phyloP scores from a whole-genome alignment of 2,113 vertebrate species.

The Limanda limanda region DNA sequence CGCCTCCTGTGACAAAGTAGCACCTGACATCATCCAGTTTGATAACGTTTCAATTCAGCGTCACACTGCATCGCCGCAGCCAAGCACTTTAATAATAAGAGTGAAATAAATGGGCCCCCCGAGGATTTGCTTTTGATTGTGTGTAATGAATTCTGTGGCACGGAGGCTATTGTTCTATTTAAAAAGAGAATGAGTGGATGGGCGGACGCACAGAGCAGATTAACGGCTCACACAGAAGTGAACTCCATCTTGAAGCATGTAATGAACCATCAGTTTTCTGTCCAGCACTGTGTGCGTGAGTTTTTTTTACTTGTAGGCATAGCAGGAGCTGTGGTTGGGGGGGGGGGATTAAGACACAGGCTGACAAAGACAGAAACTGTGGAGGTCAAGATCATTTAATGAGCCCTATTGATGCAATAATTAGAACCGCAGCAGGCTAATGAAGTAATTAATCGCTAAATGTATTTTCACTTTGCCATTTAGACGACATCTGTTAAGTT shows the following conservation, averaged over 20 bases:
- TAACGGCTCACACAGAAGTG: conserved; percentile 76
- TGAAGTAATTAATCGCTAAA: conserved; percentile 47
- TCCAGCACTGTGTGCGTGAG: conserved; percentile 36
- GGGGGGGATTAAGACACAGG: conserved; percentile 15
- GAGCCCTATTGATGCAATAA: conserved; percentile 56
- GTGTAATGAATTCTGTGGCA: conserved; percentile 74
- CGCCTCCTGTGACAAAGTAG: conserved; percentile 25
- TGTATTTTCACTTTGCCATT: conserved; percentile 44
- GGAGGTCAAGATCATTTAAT: conserved; percentile 68
- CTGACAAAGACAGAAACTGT: conserved; percentile 35
- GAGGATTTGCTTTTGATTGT: conserved; percentile 74
- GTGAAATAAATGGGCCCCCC: conserved; percentile 73
- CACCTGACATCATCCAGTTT: conserved; percentile 19
- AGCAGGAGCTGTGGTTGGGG: conserved; percentile 10
- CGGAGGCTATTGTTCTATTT: conserved; percentile 72
- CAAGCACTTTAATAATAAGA: conserved; percentile 76
- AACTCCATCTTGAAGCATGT: conserved; percentile 74
- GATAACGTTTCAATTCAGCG: conserved; percentile 58
- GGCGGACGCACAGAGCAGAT: conserved; percentile 68
- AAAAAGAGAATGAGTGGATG: conserved; percentile 69
- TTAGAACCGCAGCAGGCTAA: conserved; percentile 50
- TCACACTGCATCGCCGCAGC: conserved; percentile 10
- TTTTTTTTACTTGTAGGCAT: conserved; percentile 43
- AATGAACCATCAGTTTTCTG: conserved; percentile 78
- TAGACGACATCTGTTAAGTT: conserved; percentile 42